Evolutionary conservation across 2,113 vertebrate genomes (phyloP).

Genomic region (Coreoperca whiteheadi): DNA sequence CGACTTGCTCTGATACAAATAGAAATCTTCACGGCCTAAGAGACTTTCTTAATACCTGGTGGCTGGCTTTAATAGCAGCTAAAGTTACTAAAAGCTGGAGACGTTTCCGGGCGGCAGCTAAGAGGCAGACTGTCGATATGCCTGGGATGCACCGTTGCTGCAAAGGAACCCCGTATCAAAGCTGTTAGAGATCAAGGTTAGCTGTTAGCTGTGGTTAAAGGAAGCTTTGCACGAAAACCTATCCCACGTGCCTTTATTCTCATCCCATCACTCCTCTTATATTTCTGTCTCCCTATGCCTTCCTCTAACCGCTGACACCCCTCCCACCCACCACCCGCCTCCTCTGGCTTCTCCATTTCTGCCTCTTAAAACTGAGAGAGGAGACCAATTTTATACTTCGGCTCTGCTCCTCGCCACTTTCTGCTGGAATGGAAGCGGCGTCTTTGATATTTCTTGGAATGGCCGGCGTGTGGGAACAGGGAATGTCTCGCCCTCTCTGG

Average conservation of each 20-base stretch:
- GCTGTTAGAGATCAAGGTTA: constrained; percentile 54
- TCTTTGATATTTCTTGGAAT: constrained; percentile 55
- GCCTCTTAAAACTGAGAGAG: not conserved
- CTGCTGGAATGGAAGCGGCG: constrained; percentile 10
- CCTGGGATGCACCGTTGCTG: constrained; percentile 30
- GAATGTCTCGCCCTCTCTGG: constrained; percentile 57
- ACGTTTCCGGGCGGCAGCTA: constrained; percentile 36
- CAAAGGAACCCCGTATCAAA: constrained; percentile 37
- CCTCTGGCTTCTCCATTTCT: constrained; percentile 36
- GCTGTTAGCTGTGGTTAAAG: constrained; percentile 52
- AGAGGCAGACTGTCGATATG: constrained; percentile 40
- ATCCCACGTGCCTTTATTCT: constrained; percentile 29
- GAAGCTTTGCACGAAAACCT: constrained; percentile 49
- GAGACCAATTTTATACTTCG: constrained; percentile 47
- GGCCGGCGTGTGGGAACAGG: constrained; percentile 40
- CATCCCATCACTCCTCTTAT: constrained; percentile 42
- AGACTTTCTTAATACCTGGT: constrained; percentile 55
- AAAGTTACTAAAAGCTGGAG: constrained; percentile 57
- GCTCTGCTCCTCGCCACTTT: not conserved
- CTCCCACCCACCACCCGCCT: constrained; percentile 6
- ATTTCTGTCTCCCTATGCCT: constrained; percentile 49
- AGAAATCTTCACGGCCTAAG: constrained; percentile 42
- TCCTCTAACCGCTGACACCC: constrained; percentile 24
- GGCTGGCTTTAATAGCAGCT: constrained; percentile 47
- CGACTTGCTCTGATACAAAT: constrained; percentile 44